A percentile compares a stretch with the other conserved stretches of the same genome.
phyloP scores from a whole-genome alignment of 2,113 vertebrate species.

The Podarcis muralis region DNA sequence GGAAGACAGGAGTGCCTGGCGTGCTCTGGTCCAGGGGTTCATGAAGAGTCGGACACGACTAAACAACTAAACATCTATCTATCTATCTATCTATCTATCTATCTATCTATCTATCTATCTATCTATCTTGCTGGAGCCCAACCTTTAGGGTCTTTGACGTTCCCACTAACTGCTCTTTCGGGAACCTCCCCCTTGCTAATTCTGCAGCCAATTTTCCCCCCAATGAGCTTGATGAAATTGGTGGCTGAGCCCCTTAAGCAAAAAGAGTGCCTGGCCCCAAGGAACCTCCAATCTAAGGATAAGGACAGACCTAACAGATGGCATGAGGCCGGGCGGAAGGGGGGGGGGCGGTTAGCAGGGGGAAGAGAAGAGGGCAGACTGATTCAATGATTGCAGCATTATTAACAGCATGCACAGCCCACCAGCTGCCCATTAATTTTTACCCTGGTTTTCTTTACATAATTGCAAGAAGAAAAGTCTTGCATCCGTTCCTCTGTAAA shows the following conservation, averaged over 20 bases:
- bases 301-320: neutral
- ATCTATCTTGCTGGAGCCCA: no score
- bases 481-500: neutral
- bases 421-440: slow-evolving; percentile 5
- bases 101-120: no score
- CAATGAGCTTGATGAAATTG: neutral
- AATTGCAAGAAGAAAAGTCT: neutral
- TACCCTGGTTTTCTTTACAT: neutral
- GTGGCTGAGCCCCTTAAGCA: no score
- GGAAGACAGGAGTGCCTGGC: no score
- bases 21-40: no score
- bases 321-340: neutral
- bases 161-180: neutral
- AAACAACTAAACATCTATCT: no score
- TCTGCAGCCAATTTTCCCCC: neutral
- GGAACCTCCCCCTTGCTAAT: neutral
- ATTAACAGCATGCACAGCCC: neutral
- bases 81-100: no score
- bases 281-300: slow-evolving; percentile 6
- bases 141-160: neutral
- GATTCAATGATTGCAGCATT: neutral
- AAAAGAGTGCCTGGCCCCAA: neutral
- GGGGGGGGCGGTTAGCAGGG: neutral
- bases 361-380: no score
- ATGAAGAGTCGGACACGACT: no score